Evolutionary conservation across 2,113 vertebrate genomes (phyloP).

Genomic region (Epinephelus moara): DNA sequence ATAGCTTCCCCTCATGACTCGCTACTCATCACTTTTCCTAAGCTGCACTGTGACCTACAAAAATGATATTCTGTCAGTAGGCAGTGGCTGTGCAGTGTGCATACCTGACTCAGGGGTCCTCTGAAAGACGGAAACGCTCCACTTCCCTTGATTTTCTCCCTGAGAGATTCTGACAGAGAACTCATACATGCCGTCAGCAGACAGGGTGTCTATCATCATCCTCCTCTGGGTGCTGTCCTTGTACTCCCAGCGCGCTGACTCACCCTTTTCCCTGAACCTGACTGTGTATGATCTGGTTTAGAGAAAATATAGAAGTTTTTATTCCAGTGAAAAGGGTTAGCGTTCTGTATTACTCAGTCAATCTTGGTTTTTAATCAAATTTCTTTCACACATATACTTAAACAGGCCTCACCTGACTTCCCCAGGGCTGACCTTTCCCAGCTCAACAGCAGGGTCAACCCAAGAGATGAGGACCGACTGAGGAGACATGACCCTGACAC

Average conservation of each 20-base stretch:
- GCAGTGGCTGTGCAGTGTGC: conserved; percentile 42
- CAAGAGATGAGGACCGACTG: conserved; percentile 95
- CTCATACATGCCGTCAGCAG: conserved; percentile 96
- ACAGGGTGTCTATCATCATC: conserved; percentile 88
- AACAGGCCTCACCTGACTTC: conserved; percentile 73
- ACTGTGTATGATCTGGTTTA: conserved; percentile 89
- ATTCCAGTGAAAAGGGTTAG: neutral
- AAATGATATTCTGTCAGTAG: neutral
- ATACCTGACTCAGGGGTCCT: conserved; percentile 96
- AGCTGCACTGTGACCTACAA: neutral
- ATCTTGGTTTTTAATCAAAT: neutral
- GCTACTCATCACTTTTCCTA: neutral
- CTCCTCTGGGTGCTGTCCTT: conserved; percentile 89
- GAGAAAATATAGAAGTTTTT: conserved; percentile 18
- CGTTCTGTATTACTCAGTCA: neutral
- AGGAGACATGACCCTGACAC: conserved; percentile 94
- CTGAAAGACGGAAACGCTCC: conserved; percentile 95
- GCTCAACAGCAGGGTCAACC: conserved; percentile 92
- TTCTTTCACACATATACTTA: conserved; percentile 12
- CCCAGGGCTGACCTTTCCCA: conserved; percentile 81
- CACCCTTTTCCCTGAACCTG: conserved; percentile 95
- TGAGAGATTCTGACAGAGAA: conserved; percentile 94
- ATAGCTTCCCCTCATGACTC: neutral
- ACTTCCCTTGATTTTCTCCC: conserved; percentile 89
- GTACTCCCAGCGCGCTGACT: conserved; percentile 96